Evolutionary conservation across 2,797 vertebrate species (phyloP), one percentile per base, ranked within the genome.

Genomic region (Artibeus lituratus): DNA sequence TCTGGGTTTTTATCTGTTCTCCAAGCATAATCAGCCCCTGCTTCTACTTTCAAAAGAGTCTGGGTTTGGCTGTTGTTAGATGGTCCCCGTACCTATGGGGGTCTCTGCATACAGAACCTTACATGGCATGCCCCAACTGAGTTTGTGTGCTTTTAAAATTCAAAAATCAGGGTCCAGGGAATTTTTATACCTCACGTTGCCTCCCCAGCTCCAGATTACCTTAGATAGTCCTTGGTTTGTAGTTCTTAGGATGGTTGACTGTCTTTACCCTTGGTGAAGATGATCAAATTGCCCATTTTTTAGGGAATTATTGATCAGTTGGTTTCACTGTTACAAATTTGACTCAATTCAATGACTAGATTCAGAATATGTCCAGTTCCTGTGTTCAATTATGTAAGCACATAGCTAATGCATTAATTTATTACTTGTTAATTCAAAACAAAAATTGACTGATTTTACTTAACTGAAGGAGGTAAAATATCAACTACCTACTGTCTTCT

Each of bases 141-240:
- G 78, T 91, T 84, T 91, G 96, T 22, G 42, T 88, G 93, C 83
- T 97, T 97, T 97, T 96, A 97, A 97, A 91, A 70, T 16, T 82
- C 95, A 87, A 97, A 96, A 97, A 97, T 69, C 87, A 82, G 94
- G 22, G 5, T 73, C 78, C 15, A 47, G 73, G 22, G n/a, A 89
- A 72, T 49, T 42, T 69, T 74, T 29, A 4, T 15, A 22, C 21
- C 19, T 72, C 3, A 35, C 15, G 7, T 76, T 77, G 22, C 70
- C 65, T 81, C 44, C 29, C 22, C 18, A 29, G 62, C 85, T 57
- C 47, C 83, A 72, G 55, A 53, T 35, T 55, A 80, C 49, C 42
- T 35, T 65, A 32, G 42, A 18, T 26, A 7, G 6, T n/a, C 44
- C 32, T 14, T 65, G 42, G 69, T 39, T 55, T 65, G 44, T 44